Conservation (phyloP, 2,113 vertebrate genomes). For the Bos javanicus region DNA sequence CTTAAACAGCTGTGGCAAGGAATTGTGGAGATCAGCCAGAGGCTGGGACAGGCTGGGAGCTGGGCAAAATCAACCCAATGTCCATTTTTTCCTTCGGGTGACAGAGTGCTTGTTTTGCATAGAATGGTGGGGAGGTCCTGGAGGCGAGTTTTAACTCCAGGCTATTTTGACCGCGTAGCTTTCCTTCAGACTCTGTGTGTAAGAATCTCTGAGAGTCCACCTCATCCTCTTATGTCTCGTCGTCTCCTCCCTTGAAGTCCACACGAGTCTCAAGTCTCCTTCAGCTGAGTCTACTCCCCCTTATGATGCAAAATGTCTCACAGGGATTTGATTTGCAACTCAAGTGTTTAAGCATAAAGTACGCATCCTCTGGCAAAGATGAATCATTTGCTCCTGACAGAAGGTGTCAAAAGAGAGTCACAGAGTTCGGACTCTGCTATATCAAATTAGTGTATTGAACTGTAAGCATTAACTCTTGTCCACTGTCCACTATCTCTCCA, state of each 20-base stretch:
- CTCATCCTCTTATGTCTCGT: background rate
- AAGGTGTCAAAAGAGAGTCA: background rate
- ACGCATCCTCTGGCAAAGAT: background rate
- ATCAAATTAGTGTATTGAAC: background rate
- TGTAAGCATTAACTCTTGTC: background rate
- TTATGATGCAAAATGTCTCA: background rate
- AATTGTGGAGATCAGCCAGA: no score
- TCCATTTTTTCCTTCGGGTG: no score
- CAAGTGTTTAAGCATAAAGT: background rate
- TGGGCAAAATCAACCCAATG: no score
- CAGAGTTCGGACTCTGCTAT: background rate
- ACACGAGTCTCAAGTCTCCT: background rate
- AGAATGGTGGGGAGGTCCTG: no score
- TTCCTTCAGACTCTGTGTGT: no score
- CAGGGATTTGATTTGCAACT: background rate
- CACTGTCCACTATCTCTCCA: background rate
- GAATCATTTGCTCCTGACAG: background rate
- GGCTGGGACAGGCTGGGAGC: no score
- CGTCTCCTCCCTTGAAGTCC: no score
- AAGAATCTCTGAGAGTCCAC: background rate
- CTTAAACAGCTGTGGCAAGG: no score
- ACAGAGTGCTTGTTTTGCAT: no score
- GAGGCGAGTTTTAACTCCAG: no score
- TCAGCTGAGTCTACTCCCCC: background rate
- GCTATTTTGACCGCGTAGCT: no score